Evolutionary conservation across 2,888 invertebrate genomes (phyloP).

Genomic region (Mystacides longicornis): DNA sequence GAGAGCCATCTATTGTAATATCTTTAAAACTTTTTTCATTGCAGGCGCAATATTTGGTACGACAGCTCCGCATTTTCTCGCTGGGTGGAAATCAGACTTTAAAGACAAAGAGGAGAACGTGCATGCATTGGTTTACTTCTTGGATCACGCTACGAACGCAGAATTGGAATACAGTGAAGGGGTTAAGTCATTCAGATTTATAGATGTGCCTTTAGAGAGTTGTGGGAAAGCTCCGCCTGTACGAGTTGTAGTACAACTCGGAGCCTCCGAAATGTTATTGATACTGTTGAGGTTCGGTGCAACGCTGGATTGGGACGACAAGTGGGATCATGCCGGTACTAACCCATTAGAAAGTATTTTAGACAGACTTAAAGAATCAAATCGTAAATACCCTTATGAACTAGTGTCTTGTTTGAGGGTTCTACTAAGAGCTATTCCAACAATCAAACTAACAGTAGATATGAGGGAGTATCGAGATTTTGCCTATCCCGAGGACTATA

Average conservation of each 20-base stretch:
- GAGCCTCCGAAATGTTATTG: slow-evolving; percentile 65
- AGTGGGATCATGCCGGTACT: slow-evolving; percentile 48
- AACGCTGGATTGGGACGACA: slow-evolving; percentile 36
- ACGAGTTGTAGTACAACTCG: slow-evolving; percentile 66
- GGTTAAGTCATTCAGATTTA: slow-evolving; percentile 44
- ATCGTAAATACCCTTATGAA: slow-evolving; percentile 59
- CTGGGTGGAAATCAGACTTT: slow-evolving; percentile 85
- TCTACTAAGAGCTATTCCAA: slow-evolving; percentile 57
- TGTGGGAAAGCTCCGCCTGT: slow-evolving; percentile 68
- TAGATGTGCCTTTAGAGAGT: slow-evolving; percentile 76
- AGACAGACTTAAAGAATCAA: slow-evolving; percentile 56
- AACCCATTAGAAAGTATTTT: slow-evolving; percentile 58
- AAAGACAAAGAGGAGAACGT: slow-evolving; percentile 70
- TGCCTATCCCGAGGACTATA: slow-evolving; percentile 39
- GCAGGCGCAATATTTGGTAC: slow-evolving; percentile 76
- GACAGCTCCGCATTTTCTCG: slow-evolving; percentile 71
- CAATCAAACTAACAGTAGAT: slow-evolving; percentile 46
- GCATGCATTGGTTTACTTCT: slow-evolving; percentile 66
- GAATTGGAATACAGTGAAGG: slow-evolving; percentile 50
- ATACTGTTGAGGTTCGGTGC: slow-evolving; percentile 68
- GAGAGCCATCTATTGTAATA: neutral
- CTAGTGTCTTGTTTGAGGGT: slow-evolving; percentile 62
- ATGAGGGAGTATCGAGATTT: slow-evolving; percentile 35
- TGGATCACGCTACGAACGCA: slow-evolving; percentile 66
- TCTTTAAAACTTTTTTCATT: slow-evolving; percentile 30